phyloP scores from a whole-genome alignment of 2,797 vertebrate genomes.

The Rachycentron canadum region DNA sequence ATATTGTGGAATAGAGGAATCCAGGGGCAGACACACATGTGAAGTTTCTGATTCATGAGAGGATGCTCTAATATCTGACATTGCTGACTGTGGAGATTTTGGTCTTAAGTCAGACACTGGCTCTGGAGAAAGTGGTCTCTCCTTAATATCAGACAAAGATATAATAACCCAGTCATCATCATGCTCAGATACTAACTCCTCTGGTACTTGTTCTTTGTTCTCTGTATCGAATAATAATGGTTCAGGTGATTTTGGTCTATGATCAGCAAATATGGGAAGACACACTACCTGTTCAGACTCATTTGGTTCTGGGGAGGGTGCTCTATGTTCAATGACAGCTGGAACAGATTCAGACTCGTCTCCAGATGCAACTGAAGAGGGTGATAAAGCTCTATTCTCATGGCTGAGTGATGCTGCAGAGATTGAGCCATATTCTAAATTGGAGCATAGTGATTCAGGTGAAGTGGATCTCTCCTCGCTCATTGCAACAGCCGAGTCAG shows the following conservation, averaged over 20 bases:
- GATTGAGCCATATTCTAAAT: conserved; percentile 42
- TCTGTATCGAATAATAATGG: conserved; percentile 10
- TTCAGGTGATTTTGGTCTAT: conserved; percentile 11
- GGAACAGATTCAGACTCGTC: conserved; percentile 45
- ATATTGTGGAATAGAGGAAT: conserved; percentile 57
- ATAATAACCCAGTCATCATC: conserved; percentile 55
- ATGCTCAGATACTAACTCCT: conserved; percentile 25
- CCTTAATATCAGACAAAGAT: conserved; percentile 48
- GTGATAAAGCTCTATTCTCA: conserved; percentile 48
- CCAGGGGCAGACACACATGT: conserved; percentile 39
- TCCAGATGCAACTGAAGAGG: conserved; percentile 54
- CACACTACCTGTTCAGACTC: conserved; percentile 5
- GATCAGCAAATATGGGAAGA: conserved; percentile 3
- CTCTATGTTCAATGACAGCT: conserved; percentile 8
- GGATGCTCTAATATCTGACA: conserved; percentile 13
- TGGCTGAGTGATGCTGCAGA: conserved; percentile 26
- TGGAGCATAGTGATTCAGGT: conserved; percentile 54
- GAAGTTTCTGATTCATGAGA: conserved; percentile 50
- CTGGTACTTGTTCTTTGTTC: conserved; percentile 29
- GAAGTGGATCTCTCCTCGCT: conserved; percentile 53
- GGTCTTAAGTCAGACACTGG: conserved; percentile 32
- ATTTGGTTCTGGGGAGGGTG: conserved; percentile 17
- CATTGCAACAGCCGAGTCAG: conserved; percentile 23
- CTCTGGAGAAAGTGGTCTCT: conserved; percentile 34
- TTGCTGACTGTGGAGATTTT: conserved; percentile 22